Evolutionary conservation across 2,797 vertebrate species (phyloP), one percentile per base, ranked within the genome.

Genomic region (Pagetopsis macropterus): DNA sequence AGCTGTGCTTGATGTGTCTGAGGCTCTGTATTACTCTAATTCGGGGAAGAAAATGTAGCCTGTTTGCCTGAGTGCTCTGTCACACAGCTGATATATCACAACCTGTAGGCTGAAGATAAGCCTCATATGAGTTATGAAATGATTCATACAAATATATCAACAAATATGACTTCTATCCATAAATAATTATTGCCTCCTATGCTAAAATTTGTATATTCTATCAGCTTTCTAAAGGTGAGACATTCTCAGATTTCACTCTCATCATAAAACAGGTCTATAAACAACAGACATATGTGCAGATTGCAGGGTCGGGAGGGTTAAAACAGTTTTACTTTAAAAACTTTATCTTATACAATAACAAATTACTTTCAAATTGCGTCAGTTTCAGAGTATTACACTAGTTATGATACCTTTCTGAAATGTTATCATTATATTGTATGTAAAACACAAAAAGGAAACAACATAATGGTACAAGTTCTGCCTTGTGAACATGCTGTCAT

Each of bases 1-100:
- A 62, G 79, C 81, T 77, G 85, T 83, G 82, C 82, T 86, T 60
- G 63, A 84, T 86, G 83, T 74, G 85, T 83, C 78, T 84, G 77
- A 90, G 72, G 76, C 70, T 60, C 74, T 4, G 14, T 66, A 12
- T 79, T 79, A 70, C 63, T 81, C 44, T 19, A 51, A 75, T 73
- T 80, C 52, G 49, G 74, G 63, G 66, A 1, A 37, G 50, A 78
- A 82, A 75, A 50, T 40, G 57, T 8, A 3, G 27, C 65, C 63
- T 52, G 57, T 76, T 76, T 65, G 58, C 65, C 76, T 31, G 2
- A 50, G 19, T 9, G 40, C 17, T 17, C 62, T 33, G 50, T 58
- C 64, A 69, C 6, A 8, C 49, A 41, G 41, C 54, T 11, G 44
- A 68, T 23, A 31, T 41, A 6, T 0, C 17, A 41, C 16, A 16